Percentiles rank a stretch among this genome's conserved stretches.
Evolutionary conservation across 1,140 invertebrate species (phyloP).

Genomic region (Neodiprion virginianus): DNA sequence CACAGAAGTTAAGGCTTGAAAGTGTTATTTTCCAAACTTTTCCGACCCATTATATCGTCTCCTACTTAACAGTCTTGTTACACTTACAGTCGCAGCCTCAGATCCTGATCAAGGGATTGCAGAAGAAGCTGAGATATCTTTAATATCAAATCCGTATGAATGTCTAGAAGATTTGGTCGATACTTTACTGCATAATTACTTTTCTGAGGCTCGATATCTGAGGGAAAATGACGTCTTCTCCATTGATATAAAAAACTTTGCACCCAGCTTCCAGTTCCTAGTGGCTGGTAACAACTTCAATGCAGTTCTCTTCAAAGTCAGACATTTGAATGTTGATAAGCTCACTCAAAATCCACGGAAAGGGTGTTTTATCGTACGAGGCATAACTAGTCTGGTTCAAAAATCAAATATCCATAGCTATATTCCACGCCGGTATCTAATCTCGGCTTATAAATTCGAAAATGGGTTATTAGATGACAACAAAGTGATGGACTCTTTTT

Average conservation of each 20-base stretch:
- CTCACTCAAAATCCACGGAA: slow-evolving; percentile 35
- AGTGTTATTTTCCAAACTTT: slow-evolving; percentile 16
- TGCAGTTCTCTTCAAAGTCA: slow-evolving; percentile 60
- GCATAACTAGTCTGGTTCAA: slow-evolving; percentile 62
- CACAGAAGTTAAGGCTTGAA: not conserved
- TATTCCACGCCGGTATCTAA: slow-evolving; percentile 45
- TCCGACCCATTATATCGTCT: slow-evolving; percentile 43
- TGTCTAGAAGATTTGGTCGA: slow-evolving; percentile 55
- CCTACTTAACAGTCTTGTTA: slow-evolving; percentile 31
- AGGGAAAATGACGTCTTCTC: slow-evolving; percentile 62
- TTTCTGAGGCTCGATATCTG: slow-evolving; percentile 62
- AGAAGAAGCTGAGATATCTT: slow-evolving; percentile 60
- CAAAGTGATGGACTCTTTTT: slow-evolving; percentile 25
- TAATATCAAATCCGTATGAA: slow-evolving; percentile 60
- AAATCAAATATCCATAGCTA: slow-evolving; percentile 53
- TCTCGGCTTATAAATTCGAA: slow-evolving; percentile 15
- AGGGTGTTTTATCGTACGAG: slow-evolving; percentile 53
- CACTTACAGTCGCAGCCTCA: slow-evolving; percentile 41
- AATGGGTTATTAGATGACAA: slow-evolving; percentile 13
- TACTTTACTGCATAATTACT: slow-evolving; percentile 63
- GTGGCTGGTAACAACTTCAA: slow-evolving; percentile 44
- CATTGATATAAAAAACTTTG: slow-evolving; percentile 59
- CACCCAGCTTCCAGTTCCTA: slow-evolving; percentile 55
- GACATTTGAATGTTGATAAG: slow-evolving; percentile 42
- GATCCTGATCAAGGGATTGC: slow-evolving; percentile 53